Evolutionary conservation across 2,888 invertebrate genomes (phyloP), one percentile per base, ranked within the genome.

Genomic region (Incurvaria masculella): DNA sequence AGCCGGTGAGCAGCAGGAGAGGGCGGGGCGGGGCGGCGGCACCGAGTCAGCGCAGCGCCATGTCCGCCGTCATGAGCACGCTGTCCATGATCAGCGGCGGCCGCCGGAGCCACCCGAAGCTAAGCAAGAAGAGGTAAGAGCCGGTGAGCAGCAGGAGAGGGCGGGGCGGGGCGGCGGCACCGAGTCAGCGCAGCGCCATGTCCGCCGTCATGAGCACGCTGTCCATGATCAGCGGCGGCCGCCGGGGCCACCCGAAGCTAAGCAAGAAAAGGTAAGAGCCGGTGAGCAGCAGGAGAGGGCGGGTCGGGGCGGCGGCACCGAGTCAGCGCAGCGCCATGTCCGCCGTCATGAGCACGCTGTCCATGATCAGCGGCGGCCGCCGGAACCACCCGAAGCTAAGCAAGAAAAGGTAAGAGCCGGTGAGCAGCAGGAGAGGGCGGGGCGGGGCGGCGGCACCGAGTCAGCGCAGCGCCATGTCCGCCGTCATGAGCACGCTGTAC

Each of bases 11-110:
- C n/a, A n/a, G n/a, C n/a, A n/a, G n/a, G n/a, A n/a, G n/a, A n/a
- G n/a, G n/a, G n/a, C n/a, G n/a, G n/a, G n/a, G n/a, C n/a, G n/a
- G n/a, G n/a, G n/a, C n/a, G n/a, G n/a, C n/a, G n/a, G n/a, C n/a
- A n/a, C n/a, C n/a, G n/a, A n/a, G n/a, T n/a, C n/a, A n/a, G n/a
- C n/a, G 27, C 16, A 8, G 23, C 21, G 21, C 58, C 60, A 78
- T 78, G 76, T 76, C 76, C 53, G 76, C 76, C 59, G 76, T 78
- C 64, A 75, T 78, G 76, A 76, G 76, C 66, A 78, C 76, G 52
- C 69, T 78, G 60, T 76, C 76, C 52, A 75, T 78, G 68, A 76
- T 78, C 67, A 78, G 76, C 66, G 76, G 76, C 54, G 72, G 72
- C 18, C 65, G 76, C 53, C 72, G 76, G 56, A 72, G 67, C 52